phyloP scores from a whole-genome alignment of 2,113 vertebrate genomes.

The Campylomormyrus numenius region DNA sequence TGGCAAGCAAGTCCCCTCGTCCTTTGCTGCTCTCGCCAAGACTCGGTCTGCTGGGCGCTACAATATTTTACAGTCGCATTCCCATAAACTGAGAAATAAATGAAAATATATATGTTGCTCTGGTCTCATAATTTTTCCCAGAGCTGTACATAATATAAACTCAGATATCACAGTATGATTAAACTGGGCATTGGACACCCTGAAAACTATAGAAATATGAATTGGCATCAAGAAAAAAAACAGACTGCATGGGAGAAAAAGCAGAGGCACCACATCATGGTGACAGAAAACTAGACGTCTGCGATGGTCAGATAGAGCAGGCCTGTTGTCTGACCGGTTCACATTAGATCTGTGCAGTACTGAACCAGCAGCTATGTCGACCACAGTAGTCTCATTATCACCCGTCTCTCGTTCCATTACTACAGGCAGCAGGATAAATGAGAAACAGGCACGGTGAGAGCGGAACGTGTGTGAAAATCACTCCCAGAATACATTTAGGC shows the following conservation, averaged over 20 bases:
- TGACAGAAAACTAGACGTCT: background rate
- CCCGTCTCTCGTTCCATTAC: background rate
- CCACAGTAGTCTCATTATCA: background rate
- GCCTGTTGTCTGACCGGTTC: background rate
- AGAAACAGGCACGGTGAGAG: background rate
- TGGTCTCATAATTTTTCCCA: background rate
- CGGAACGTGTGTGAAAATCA: background rate
- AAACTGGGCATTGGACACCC: background rate
- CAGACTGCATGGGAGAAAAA: background rate
- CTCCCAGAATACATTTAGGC: background rate
- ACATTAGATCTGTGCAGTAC: background rate
- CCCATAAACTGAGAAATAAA: background rate
- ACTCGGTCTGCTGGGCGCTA: too few species aligned
- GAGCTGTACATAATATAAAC: background rate
- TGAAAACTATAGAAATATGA: background rate
- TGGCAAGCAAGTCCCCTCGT: too few species aligned
- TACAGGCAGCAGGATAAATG: background rate
- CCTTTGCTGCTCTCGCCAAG: too few species aligned
- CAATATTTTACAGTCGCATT: background rate
- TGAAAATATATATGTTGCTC: background rate
- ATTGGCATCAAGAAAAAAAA: background rate
- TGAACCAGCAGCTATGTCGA: background rate
- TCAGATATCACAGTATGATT: background rate
- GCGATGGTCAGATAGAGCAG: background rate
- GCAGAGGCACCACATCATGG: background rate